Evolutionary conservation across 2,888 invertebrate genomes (phyloP), one percentile per base, ranked within the genome.

Genomic region (Prosopocoilus inquinatus): DNA sequence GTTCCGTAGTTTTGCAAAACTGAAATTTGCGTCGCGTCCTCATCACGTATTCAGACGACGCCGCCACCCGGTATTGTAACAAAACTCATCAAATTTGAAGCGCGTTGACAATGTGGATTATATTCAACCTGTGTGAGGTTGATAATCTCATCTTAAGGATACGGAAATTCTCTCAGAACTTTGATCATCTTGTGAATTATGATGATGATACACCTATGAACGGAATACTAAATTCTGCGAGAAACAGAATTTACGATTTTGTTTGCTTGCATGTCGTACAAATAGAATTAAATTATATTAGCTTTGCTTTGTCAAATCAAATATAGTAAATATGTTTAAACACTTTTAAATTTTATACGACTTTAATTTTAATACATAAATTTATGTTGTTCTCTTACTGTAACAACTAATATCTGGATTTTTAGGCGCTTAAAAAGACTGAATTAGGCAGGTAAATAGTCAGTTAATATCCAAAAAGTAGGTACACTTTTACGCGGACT

Each of bases 141-240:
- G 75, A 75, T 75, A 76, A 76, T 75, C 76, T 75, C 73, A 72
- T 76, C 75, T 71, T 74, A 73, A 75, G 74, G 74, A 75, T 72
- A 70, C 73, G 74, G 71, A 71, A 70, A 70, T 72, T 71, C 71
- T 67, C 67, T 66, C 66, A 71, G 71, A 76, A 75, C 75, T 76
- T 76, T 76, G 76, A 75, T 76, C 76, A 76, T 75, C 75, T 73
- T 66, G 70, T 69, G 75, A 75, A 76, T 75, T 74, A 76, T 71
- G 75, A 71, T 69, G 72, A 69, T 68, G 71, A 73, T 72, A 71
- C 72, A 68, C 70, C 71, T 62, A 57, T 20, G 39, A 41, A 41
- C 32, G 16, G 47, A 53, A 53, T 48, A 53, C 47, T 32, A 43
- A 47, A 48, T 47, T 47, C n/a, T 47, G 16, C n/a, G 11, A 4